Base-by-base conservation (phyloP, 2,797 vertebrate species). In the Catamblyrhynchus diadema region DNA sequence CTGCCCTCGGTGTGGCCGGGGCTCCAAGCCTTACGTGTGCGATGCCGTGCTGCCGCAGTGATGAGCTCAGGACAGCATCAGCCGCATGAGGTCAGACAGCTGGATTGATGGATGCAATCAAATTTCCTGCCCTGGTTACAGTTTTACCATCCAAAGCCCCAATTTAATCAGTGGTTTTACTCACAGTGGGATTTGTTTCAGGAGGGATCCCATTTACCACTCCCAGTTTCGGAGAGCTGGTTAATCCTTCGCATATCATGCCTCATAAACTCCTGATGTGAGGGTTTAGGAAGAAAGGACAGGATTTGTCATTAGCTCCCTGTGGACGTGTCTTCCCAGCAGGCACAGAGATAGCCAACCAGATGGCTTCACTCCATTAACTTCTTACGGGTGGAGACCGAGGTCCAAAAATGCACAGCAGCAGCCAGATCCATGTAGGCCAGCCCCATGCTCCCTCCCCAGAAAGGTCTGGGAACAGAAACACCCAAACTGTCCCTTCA, bases 311-410 rank as follows among this genome's bases (percentile, higher is more conserved):
- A 1, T 59, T 81, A 86, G 54, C 4, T 4, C 25, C 64, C 35
- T 8, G 1, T 0, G 5, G 93, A 28, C 8, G 0, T 66, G 47
- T 81, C 65, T 88, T 88, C 80, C 30, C 14, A 14, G 56, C 77
- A 84, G 73, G n/a, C 69, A 78, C 57, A 72, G 82, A 81, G 78
- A 88, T 78, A 71, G 25, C 80, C 85, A 90, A 33, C 42, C 80
- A 84, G 73, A 59, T 72, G 72, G 75, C 50, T 96, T 95, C 82
- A 81, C 69, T 45, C 77, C 85, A 81, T 93, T 95, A 93, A 88
- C 32, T 96, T 75, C 85, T 90, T 69, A 51, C 22, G 60, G 87
- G 61, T 79, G 69, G 39, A 94, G 9, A 37, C 72, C 6, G 53
- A 83, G 61, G 54, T 59, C 61, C 47, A 51, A 59, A 94, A 88